Evolutionary conservation across 2,113 vertebrate species (phyloP).

Genomic region (Orthonyx spaldingii): DNA sequence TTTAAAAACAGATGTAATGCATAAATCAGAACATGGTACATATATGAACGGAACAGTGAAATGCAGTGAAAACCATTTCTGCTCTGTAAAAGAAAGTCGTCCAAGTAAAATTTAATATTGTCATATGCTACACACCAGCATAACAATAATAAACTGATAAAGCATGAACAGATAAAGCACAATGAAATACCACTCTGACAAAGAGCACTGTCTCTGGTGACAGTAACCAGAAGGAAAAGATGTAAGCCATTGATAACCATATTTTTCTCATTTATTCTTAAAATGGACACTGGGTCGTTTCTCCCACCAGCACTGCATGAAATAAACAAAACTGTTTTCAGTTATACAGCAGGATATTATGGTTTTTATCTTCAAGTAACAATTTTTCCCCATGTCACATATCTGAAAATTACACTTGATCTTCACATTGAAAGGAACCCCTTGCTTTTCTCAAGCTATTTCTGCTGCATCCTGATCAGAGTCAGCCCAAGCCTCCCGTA

Average conservation of each 20-base stretch:
- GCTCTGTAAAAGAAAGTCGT: background rate
- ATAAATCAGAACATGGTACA: background rate
- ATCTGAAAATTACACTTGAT: background rate
- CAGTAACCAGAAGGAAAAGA: background rate
- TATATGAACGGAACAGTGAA: background rate
- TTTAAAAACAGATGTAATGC: background rate
- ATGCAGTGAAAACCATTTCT: background rate
- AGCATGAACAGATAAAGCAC: background rate
- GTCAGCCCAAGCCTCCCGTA: background rate
- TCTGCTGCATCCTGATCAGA: background rate
- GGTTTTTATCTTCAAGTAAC: background rate
- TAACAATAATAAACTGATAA: slow-evolving; percentile 36
- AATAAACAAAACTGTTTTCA: background rate
- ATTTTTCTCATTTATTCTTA: background rate
- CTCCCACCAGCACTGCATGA: background rate
- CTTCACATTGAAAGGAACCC: background rate
- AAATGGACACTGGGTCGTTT: background rate
- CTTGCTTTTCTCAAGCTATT: background rate
- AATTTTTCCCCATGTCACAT: background rate
- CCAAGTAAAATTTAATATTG: background rate
- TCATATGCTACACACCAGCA: background rate
- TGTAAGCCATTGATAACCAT: background rate
- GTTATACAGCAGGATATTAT: background rate
- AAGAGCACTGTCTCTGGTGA: background rate
- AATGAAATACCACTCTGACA: slow-evolving; percentile 23